Conservation (phyloP, 2,113 vertebrate species). For the Pluvialis apricaria region DNA sequence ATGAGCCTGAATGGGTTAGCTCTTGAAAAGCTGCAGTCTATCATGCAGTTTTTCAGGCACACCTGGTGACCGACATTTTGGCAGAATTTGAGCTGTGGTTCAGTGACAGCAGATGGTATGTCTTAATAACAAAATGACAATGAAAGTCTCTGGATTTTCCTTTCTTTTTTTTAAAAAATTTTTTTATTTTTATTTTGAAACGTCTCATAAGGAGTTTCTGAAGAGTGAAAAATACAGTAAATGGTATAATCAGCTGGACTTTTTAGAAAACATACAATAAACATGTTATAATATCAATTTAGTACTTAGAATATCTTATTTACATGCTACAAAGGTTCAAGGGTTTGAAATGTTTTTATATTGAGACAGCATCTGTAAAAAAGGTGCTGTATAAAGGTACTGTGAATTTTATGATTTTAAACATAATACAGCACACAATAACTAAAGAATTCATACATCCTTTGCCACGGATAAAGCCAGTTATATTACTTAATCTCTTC, state of each 20-base stretch:
- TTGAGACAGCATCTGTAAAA: neutral
- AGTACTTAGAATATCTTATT: neutral
- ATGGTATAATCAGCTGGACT: neutral
- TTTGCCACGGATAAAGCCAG: neutral
- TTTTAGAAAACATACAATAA: neutral
- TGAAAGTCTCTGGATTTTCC: neutral
- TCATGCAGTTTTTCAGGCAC: neutral
- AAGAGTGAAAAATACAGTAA: neutral
- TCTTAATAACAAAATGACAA: neutral
- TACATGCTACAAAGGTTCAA: neutral
- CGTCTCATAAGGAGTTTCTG: neutral
- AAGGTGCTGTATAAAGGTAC: neutral
- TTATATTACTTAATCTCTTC: neutral
- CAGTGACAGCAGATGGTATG: neutral
- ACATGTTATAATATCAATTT: neutral
- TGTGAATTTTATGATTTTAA: neutral
- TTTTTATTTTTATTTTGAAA: neutral
- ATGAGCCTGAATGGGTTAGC: neutral
- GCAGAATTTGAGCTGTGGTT: neutral
- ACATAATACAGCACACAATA: neutral
- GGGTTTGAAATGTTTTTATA: neutral
- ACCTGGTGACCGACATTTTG: neutral
- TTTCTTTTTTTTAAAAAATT: neutral
- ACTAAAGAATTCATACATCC: neutral
- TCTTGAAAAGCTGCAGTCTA: neutral